These are phyloP conservation scores for Colossoma macropomum DNA, from an alignment of 2,113 vertebrate species.

Conservation along the genomic window DNA sequence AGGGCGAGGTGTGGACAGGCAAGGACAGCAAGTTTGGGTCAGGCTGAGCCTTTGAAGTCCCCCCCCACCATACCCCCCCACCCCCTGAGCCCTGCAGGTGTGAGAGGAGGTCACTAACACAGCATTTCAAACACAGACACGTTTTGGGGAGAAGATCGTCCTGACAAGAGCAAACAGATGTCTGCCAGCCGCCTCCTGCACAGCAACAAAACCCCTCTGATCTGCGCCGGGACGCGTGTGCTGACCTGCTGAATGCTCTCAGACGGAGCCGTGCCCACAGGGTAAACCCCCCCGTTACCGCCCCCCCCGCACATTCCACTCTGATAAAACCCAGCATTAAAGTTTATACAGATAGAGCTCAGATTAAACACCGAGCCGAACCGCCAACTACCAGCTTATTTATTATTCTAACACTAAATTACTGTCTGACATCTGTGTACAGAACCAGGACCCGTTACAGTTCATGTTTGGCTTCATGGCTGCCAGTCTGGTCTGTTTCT, in stretches of 20 bases:
- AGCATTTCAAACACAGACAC: constrained; percentile 8
- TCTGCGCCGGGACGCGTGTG: constrained; percentile 67
- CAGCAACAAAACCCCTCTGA: constrained; percentile 68
- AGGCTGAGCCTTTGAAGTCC: constrained; percentile 72
- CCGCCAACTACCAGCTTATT: too few relatives aligned
- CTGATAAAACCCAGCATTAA: too few relatives aligned
- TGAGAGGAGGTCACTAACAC: constrained; percentile 43
- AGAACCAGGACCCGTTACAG: constrained; percentile 16
- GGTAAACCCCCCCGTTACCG: constrained; percentile 18
- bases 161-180: constrained; percentile 82
- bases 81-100: constrained; percentile 71
- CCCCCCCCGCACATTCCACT: constrained; percentile 9
- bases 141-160: constrained; percentile 63
- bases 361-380: too few relatives aligned
- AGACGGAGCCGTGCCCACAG: constrained; percentile 28
- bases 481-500: too few relatives aligned
- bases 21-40: constrained; percentile 61
- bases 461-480: neutral
- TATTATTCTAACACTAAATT: too few relatives aligned
- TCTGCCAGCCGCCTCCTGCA: constrained; percentile 75
- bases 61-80: neutral
- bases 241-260: constrained; percentile 63
- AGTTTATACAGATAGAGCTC: too few relatives aligned
- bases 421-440: neutral
- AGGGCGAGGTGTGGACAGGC: constrained; percentile 66